These are phyloP conservation scores for Melipona bicolor DNA, from an alignment of 2,888 invertebrate genomes.

Conservation along the genomic window DNA sequence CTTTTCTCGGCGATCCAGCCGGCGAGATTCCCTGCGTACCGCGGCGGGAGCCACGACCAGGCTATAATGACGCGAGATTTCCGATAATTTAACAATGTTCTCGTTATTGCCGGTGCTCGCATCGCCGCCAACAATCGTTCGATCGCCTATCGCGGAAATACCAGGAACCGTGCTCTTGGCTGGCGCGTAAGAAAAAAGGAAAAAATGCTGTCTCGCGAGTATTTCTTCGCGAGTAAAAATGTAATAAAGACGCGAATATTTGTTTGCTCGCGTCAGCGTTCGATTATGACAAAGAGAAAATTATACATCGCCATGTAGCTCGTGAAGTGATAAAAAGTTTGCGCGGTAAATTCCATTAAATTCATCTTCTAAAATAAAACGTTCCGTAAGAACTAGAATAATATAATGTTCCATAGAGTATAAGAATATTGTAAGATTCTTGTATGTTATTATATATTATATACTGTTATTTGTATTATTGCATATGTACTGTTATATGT, in stretches of 20 bases:
- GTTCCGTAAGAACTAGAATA: too few species aligned
- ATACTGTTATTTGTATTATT: too few species aligned
- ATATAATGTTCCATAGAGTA: too few species aligned
- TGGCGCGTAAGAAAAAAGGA: not conserved
- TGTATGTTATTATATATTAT: too few species aligned
- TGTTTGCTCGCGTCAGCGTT: too few species aligned
- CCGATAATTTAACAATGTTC: conserved; percentile 73
- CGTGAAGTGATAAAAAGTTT: too few species aligned
- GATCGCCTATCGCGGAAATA: conserved; percentile 54
- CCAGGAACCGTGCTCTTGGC: conserved; percentile 16
- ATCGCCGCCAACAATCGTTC: conserved; percentile 32
- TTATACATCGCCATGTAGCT: not conserved
- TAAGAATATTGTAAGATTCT: too few species aligned
- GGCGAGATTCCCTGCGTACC: conserved; percentile 68
- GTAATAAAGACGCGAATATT: too few species aligned
- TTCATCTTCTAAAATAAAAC: too few species aligned
- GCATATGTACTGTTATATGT: too few species aligned
- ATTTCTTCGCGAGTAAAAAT: not conserved
- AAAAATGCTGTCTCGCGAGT: conserved; percentile 13
- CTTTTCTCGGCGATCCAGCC: conserved; percentile 51
- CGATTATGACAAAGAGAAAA: not conserved
- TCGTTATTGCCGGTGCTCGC: conserved; percentile 64
- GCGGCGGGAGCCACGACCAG: conserved; percentile 48
- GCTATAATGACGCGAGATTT: conserved; percentile 65
- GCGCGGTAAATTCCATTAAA: too few species aligned